Base-by-base conservation (phyloP, 2,113 vertebrate species). In the Ursus arctos region DNA sequence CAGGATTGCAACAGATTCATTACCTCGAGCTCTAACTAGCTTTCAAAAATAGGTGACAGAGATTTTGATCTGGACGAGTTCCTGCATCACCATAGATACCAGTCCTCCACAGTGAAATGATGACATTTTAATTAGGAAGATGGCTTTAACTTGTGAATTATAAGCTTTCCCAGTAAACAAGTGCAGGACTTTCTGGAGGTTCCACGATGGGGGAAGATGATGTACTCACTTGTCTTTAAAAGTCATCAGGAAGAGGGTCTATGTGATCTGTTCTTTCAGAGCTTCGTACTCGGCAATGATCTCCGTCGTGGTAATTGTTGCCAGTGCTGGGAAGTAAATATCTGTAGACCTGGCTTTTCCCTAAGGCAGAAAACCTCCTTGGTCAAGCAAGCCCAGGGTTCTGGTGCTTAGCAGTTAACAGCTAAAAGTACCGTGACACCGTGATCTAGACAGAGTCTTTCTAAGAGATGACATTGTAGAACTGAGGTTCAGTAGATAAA, bases 101-200 rank as follows among this genome's bases (percentile, higher is more conserved):
- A 95, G 55, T 61, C 96, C 94, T 91, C 96, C 98, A 98, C 96
- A 97, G 88, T 94, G 92, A 97, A 96, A 96, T 84, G 86, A 84
- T 98, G 93, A 96, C 95, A 97, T 98, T 97, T 97, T 98, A 97
- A 97, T 98, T 97, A 97, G 96, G 63, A 98, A 94, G 69, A 96
- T 88, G 74, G 61, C 18, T 98, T 96, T 95, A 74, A 81, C 88
- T 97, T 98, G 93, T 93, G 94, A 96, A 88, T 96, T 97, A 65
- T 13, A 96, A 88, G 63, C 84, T 91, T 93, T 95, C 33, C 14
- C 40, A 43, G 65, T 92, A 98, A 98, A 96, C 76, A 97, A 88
- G 51, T 40, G 2, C 31, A 87, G 85, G 55, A 72, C 77, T 94
- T 90, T 81, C 10, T 90, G 22, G 71, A 87, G 81, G 18, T 65